Conservation (phyloP, 2,797 vertebrate genomes). For the Pseudotriccus pelzelni region DNA sequence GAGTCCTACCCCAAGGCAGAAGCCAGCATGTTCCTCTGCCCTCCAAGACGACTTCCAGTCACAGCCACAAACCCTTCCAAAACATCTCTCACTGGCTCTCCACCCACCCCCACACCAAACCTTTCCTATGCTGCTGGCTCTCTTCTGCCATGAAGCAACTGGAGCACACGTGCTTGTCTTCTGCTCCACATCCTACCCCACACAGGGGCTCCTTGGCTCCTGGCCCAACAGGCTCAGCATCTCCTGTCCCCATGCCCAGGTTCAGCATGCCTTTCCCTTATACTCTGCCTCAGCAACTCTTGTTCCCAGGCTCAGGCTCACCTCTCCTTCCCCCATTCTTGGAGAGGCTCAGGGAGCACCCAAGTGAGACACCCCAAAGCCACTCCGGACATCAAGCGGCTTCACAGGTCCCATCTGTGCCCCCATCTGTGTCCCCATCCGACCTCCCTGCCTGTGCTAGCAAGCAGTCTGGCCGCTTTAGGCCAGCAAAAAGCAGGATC, state of each 20-base stretch:
- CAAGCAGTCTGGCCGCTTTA: rapidly evolving
- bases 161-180: neutral
- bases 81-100: rapidly evolving
- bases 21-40: neutral
- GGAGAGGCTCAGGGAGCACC: neutral
- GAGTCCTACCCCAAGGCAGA: neutral
- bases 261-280: neutral
- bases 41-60: neutral
- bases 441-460: rapidly evolving
- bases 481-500: neutral
- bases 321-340: neutral
- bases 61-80: rapidly evolving
- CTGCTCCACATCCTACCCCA: neutral
- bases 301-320: neutral
- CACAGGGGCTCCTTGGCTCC: neutral
- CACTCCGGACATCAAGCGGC: neutral
- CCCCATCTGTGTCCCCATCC: neutral
- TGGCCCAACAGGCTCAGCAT: neutral
- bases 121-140: too few species aligned
- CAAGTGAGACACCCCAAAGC: neutral
- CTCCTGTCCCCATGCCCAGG: neutral
- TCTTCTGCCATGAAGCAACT: neutral
- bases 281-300: neutral
- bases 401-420: neutral
- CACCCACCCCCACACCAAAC: neutral